Conservation (phyloP, 2,797 vertebrate species). For the Leptoclinus maculatus region DNA sequence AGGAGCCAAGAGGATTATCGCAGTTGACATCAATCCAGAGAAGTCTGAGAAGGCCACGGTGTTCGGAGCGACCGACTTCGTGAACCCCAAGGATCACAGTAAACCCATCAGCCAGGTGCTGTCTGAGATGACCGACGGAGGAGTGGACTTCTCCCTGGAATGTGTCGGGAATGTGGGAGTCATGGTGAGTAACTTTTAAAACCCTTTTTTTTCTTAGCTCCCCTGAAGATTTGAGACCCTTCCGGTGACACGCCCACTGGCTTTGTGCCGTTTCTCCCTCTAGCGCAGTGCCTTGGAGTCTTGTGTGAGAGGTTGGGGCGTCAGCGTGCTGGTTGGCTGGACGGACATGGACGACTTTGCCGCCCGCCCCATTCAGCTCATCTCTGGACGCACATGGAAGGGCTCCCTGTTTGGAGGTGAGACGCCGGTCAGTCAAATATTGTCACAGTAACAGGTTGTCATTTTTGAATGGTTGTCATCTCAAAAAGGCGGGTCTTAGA, state of each 20-base stretch:
- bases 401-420: constrained; percentile 94
- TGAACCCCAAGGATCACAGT: constrained; percentile 90
- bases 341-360: constrained; percentile 88
- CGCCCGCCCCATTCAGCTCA: constrained; percentile 89
- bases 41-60: constrained; percentile 91
- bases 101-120: constrained; percentile 90
- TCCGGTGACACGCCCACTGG: neutral
- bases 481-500: neutral
- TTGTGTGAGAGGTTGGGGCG: constrained; percentile 92
- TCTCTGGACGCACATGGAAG: constrained; percentile 93
- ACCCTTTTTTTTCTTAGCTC: neutral
- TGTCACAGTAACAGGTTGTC: neutral
- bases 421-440: neutral
- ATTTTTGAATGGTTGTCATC: neutral
- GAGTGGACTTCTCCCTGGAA: constrained; percentile 95
- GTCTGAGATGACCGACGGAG: constrained; percentile 90
- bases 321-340: constrained; percentile 92
- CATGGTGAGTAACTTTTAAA: constrained; percentile 3
- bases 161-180: constrained; percentile 91
- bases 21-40: constrained; percentile 90
- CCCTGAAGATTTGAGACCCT: neutral
- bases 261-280: neutral
- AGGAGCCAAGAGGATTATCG: constrained; percentile 92
- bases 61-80: constrained; percentile 92
- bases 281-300: constrained; percentile 83